phyloP scores from a whole-genome alignment of 2,113 vertebrate species.

The Mirounga angustirostris region DNA sequence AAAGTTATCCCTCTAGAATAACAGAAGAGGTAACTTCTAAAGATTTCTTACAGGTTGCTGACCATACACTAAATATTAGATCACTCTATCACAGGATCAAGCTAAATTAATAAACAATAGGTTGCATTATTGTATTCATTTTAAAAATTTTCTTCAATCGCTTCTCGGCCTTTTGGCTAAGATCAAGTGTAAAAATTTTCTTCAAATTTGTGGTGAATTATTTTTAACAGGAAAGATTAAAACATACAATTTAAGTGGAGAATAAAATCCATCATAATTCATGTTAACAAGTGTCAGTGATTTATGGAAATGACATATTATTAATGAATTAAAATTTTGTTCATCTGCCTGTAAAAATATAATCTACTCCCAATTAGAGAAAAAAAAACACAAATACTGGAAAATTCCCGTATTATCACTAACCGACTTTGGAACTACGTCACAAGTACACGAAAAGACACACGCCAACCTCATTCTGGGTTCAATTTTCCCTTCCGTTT shows the following conservation, averaged over 20 bases:
- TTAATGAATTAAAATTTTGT: constrained; percentile 29
- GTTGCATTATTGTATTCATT: background rate
- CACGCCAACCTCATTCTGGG: background rate
- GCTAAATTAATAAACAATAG: background rate
- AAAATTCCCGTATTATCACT: background rate
- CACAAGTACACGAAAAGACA: background rate
- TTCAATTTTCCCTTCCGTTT: background rate
- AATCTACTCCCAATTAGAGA: background rate
- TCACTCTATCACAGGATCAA: background rate
- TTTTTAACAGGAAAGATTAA: constrained; percentile 38
- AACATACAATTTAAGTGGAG: constrained; percentile 5
- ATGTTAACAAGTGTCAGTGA: background rate
- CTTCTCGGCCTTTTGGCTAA: too few species aligned
- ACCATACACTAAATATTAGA: background rate
- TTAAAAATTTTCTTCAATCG: background rate
- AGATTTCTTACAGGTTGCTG: background rate
- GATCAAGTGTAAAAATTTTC: background rate
- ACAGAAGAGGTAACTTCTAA: background rate
- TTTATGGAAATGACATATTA: constrained; percentile 7
- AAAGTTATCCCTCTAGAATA: background rate
- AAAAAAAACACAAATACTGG: background rate
- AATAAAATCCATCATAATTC: background rate
- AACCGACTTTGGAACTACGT: background rate
- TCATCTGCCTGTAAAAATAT: constrained; percentile 12
- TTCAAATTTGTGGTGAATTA: constrained; percentile 13